Evolutionary conservation across 2,797 vertebrate species (phyloP), one percentile per base, ranked within the genome.

Genomic region (Acomys russatus): DNA sequence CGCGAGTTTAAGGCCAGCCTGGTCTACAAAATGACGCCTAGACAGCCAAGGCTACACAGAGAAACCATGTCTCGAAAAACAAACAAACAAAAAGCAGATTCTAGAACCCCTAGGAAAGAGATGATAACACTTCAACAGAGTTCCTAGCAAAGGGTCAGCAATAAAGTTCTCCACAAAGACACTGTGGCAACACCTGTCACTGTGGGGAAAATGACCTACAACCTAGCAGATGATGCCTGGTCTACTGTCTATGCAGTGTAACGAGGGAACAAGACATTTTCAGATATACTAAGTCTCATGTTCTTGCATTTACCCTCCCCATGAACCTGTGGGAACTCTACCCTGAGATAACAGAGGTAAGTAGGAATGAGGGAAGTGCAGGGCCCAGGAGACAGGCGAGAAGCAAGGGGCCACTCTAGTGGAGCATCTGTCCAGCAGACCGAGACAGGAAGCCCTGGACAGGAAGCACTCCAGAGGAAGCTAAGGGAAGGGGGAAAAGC

Each of bases 271-370:
- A 76, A 85, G 92, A 88, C 64, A 88, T 51, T 85, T 78, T 56
- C 30, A 44, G 49, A 90, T 35, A 6, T 12, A 90, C 20, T 61
- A 63, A 68, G 61, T 35, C 88, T 94, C n/a, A 88, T 25, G 73
- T 93, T 88, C 92, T 6, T 71, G 28, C 6, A n/a, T 33, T 86
- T 5, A 38, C 33, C 30, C 23, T 90, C 73, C 17, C 38, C 59
- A 88, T 59, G 54, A 95, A 70, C 20, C 77, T 83, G 80, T 73
- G 28, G 59, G 94, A 86, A 88, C 71, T 74, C 59, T 33, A n/a
- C 54, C 89, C 33, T 23, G 77, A 95, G 94, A 84, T 70, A 54
- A 90, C 38, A 82, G 6, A 54, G 2, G 51, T 35, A 86, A 79
- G n/a, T 12, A 0, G n/a, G 35, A 90, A 61, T 0, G 56, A 95